These are phyloP conservation scores for Hypomesus transpacificus DNA, from an alignment of 2,113 vertebrate species.

Conservation along the genomic window DNA sequence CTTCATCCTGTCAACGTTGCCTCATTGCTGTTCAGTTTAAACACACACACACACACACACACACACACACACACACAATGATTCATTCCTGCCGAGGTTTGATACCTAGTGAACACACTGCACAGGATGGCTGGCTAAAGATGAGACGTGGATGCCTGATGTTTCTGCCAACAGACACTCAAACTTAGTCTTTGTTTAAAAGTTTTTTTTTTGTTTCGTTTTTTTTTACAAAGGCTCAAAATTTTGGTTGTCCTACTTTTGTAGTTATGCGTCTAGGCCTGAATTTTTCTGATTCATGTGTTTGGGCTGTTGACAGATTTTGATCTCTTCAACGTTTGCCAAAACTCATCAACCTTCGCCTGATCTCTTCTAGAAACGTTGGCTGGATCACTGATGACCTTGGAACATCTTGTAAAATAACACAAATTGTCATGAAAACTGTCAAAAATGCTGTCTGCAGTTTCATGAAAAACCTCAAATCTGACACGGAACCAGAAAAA, in stretches of 20 bases:
- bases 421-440: too few relatives aligned
- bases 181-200: neutral
- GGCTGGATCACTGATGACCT: neutral
- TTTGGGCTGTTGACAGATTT: neutral
- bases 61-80: neutral
- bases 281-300: neutral
- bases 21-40: neutral
- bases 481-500: too few relatives aligned
- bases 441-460: too few relatives aligned
- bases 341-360: too few relatives aligned
- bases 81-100: neutral
- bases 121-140: neutral
- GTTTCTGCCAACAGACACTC: neutral
- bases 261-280: neutral
- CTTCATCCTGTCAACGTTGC: neutral
- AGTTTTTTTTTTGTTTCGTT: neutral
- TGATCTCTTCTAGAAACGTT: neutral
- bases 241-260: too few relatives aligned
- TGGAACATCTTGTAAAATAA: too few relatives aligned
- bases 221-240: too few relatives aligned
- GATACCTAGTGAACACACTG: neutral
- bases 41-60: neutral
- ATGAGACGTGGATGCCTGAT: neutral
- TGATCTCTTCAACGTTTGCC: too few relatives aligned
- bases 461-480: too few relatives aligned